Base-by-base conservation (phyloP, 1,140 invertebrate genomes). In the Zaprionus inermis region DNA sequence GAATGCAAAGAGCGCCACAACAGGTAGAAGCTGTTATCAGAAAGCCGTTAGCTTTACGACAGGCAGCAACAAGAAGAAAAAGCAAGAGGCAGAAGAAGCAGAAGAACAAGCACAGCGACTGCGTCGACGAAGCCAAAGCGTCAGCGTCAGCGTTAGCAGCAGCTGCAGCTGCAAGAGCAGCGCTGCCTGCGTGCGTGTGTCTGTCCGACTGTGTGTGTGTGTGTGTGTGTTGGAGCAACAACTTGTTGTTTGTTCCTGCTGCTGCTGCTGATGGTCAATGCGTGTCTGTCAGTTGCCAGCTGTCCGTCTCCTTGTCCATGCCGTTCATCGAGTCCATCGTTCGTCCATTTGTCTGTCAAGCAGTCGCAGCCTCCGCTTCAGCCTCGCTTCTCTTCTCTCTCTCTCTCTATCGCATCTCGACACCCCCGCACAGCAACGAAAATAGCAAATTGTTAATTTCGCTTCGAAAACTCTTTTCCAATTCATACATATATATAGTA, bases 391-490 rank as follows among this genome's bases (percentile, higher is more conserved):
- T 1, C 24, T 4, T 5, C 3, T 4, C 24, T 28, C 24, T 64
- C 75, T 64, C 55, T 46, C 68, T 71, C 68, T 71, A 69, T 71
- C 68, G 73, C 68, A 71, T 71, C 73, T 64, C 24, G 61, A 63
- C 76, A 79, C 83, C 84, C 84, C 77, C 83, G 70, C 83, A 79
- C 66, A 61, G 55, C 76, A 88, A 88, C 83, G 38, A 70, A 88
- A 89, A 88, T 88, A 88, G 84, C 79, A 88, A 88, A 88, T 88
- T 88, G 83, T 88, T 88, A 88, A 86, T 86, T 86, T 86, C 67
- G 79, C 83, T 89, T 79, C 83, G 70, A 71, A 86, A 83, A 86
- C 83, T 86, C 83, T 86, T 86, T 86, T 86, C 76, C 83, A 86
- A 88, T 83, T 66, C 82, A 85, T 78, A 78, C 41, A 72, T 69